phyloP scores from a whole-genome alignment of 2,797 vertebrate species.

The Diplodus puntazzo region DNA sequence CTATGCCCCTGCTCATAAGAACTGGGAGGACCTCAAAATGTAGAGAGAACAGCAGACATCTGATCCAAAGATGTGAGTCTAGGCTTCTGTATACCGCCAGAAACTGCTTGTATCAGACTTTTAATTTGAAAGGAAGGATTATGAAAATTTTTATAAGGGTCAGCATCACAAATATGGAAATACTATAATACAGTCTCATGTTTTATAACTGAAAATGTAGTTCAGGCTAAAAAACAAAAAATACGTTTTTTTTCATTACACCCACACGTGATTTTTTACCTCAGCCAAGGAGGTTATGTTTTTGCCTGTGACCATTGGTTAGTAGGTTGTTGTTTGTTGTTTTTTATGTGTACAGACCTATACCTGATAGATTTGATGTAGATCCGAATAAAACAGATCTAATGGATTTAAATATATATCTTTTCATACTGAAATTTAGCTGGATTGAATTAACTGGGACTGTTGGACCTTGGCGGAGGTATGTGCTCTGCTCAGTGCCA shows the following conservation, averaged over 20 bases:
- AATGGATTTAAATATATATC: too few species aligned
- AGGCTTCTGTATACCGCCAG: neutral
- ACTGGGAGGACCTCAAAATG: constrained; percentile 21
- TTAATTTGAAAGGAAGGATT: neutral
- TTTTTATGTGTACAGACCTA: too few species aligned
- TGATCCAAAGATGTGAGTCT: constrained; percentile 2
- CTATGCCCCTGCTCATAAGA: constrained; percentile 21
- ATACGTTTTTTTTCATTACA: neutral
- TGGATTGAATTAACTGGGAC: too few species aligned
- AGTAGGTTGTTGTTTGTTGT: too few species aligned
- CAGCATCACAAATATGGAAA: neutral
- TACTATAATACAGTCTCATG: neutral
- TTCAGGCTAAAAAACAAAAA: neutral
- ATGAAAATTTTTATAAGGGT: neutral
- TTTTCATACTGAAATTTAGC: too few species aligned
- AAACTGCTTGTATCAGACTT: neutral
- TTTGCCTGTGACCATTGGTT: too few species aligned
- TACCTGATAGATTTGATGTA: too few species aligned
- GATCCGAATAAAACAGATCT: too few species aligned
- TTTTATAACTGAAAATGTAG: neutral
- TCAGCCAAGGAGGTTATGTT: too few species aligned
- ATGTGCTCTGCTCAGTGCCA: too few species aligned
- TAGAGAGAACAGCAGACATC: constrained; percentile 4
- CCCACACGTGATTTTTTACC: neutral
- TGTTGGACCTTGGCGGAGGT: too few species aligned